Evolutionary conservation across 2,888 invertebrate species (phyloP).

Genomic region (Ceriagrion tenellum): DNA sequence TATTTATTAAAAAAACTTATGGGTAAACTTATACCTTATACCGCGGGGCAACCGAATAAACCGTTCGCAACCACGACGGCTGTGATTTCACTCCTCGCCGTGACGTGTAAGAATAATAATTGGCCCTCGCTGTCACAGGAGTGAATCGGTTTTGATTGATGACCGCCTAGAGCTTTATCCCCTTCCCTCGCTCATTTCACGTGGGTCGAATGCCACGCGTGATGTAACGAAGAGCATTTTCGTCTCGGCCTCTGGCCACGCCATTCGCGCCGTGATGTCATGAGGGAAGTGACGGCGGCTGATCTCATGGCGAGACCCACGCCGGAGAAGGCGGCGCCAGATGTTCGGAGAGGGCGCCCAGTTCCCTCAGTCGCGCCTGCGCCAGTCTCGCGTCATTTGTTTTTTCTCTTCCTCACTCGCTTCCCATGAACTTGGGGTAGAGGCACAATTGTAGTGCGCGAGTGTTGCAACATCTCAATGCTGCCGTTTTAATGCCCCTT

Average conservation of each 20-base stretch:
- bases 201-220: constrained; percentile 13
- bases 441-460: neutral
- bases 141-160: constrained; percentile 2
- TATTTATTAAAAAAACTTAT: no score
- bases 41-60: no score
- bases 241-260: neutral
- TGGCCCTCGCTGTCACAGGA: neutral
- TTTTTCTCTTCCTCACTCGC: neutral
- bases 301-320: neutral
- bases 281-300: neutral
- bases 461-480: neutral
- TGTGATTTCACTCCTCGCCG: neutral
- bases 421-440: neutral
- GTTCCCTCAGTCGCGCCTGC: no score
- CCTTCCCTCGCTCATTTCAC: neutral
- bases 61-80: neutral
- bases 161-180: neutral
- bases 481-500: neutral
- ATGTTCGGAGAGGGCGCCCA: neutral
- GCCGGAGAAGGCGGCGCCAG: neutral
- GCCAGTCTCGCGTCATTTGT: neutral
- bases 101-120: neutral
- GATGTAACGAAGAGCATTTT: neutral
- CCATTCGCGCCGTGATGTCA: constrained; percentile 12
- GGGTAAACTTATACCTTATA: no score